These are phyloP conservation scores for Drosophila tani DNA, from an alignment of 1,140 invertebrate genomes.

Conservation along the genomic window DNA sequence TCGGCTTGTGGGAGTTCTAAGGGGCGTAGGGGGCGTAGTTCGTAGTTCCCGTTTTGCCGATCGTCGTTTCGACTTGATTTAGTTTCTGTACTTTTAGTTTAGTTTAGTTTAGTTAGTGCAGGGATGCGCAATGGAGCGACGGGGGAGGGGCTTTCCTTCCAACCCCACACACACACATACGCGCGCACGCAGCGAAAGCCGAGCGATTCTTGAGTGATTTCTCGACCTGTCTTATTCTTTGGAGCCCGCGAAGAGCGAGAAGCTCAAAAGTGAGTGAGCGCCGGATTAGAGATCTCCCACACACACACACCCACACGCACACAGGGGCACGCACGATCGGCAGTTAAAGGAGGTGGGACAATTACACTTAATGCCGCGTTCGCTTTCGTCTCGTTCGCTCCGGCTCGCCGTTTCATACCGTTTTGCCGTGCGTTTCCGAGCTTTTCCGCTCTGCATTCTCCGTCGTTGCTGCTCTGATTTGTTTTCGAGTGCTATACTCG, in stretches of 20 bases:
- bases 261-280: slow-evolving; percentile 59
- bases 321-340: slow-evolving; percentile 5
- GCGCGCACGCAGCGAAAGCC: slow-evolving; percentile 24
- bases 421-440: slow-evolving; percentile 19
- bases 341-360: slow-evolving; percentile 55
- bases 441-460: slow-evolving; percentile 29
- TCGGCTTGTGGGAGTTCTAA: slow-evolving; percentile 1
- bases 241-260: slow-evolving; percentile 10
- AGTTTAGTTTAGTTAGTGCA: slow-evolving; percentile 42
- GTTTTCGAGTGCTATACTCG: slow-evolving; percentile 23
- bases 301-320: slow-evolving; percentile 18
- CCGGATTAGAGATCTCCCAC: slow-evolving; percentile 51
- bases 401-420: background rate
- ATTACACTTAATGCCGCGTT: slow-evolving; percentile 37
- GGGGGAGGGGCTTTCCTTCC: slow-evolving; percentile 1
- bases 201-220: slow-evolving; percentile 60
- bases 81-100: slow-evolving; percentile 24
- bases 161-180: slow-evolving; percentile 33
- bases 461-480: slow-evolving; percentile 11
- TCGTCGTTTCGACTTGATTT: slow-evolving; percentile 59
- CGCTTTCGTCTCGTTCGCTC: slow-evolving; percentile 7
- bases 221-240: slow-evolving; percentile 46
- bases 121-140: slow-evolving; percentile 24
- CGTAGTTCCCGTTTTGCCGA: slow-evolving; percentile 76
- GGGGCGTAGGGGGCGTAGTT: slow-evolving; percentile 39